Conservation (phyloP, 2,888 invertebrate species). For the Leptura quadrifasciata region DNA sequence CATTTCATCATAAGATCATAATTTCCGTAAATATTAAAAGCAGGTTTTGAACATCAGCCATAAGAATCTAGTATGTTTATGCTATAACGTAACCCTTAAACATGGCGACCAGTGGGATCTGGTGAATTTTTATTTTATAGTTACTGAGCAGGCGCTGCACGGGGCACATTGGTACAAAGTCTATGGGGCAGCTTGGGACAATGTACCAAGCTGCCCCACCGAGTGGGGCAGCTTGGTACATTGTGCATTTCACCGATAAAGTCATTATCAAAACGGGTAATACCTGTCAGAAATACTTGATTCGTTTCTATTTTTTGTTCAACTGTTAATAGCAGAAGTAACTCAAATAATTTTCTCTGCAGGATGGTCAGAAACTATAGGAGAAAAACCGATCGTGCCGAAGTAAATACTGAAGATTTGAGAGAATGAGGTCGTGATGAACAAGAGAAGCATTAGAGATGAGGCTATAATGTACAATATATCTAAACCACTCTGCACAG, state of each 20-base stretch:
- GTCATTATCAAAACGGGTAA: too few relatives aligned
- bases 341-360: neutral
- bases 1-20: neutral
- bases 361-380: neutral
- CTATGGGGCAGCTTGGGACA: neutral
- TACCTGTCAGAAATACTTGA: too few relatives aligned
- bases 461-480: conserved; percentile 8
- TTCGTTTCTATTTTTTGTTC: too few relatives aligned
- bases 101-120: neutral
- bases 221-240: too few relatives aligned
- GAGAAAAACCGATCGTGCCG: conserved; percentile 1
- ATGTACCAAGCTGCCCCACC: too few relatives aligned
- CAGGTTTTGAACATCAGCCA: neutral
- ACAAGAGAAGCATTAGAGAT: neutral
- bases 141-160: neutral
- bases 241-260: too few relatives aligned
- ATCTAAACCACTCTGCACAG: neutral
- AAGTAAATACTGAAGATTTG: conserved; percentile 16
- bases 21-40: too few relatives aligned
- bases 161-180: conserved; percentile 5
- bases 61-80: neutral
- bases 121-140: neutral
- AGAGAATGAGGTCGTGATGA: conserved; percentile 7
- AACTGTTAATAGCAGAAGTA: too few relatives aligned
- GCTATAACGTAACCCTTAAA: neutral